These are phyloP conservation scores for Ornithoptera alexandrae DNA, from an alignment of 2,888 invertebrate genomes.

Conservation along the genomic window DNA sequence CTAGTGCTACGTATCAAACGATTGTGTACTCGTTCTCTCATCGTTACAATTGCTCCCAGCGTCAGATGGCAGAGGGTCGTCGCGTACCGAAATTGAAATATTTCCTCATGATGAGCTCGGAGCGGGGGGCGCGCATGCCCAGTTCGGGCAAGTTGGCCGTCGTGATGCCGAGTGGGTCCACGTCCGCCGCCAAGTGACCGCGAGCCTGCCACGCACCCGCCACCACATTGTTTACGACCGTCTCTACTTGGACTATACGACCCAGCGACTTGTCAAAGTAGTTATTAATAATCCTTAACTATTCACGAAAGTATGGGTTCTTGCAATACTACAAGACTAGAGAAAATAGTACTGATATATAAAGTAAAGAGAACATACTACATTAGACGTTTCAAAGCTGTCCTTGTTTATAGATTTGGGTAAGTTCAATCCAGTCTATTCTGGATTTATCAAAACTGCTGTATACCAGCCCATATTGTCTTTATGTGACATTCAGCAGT, in stretches of 20 bases:
- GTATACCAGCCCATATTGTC: neutral
- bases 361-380: too few relatives aligned
- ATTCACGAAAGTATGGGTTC: neutral
- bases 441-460: neutral
- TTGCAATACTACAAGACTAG: too few relatives aligned
- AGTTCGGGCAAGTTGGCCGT: slow-evolving; percentile 82
- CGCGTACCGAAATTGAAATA: slow-evolving; percentile 79
- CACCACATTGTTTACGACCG: slow-evolving; percentile 60
- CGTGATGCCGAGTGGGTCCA: slow-evolving; percentile 96
- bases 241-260: slow-evolving; percentile 45
- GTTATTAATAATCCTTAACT: neutral
- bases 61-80: slow-evolving; percentile 33
- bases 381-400: too few relatives aligned
- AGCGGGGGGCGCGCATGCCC: slow-evolving; percentile 74
- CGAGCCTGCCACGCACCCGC: slow-evolving; percentile 85
- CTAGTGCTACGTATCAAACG: slow-evolving; percentile 18
- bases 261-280: slow-evolving; percentile 32
- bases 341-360: too few relatives aligned
- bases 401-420: neutral
- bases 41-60: slow-evolving; percentile 12
- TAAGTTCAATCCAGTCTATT: neutral
- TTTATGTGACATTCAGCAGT: neutral
- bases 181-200: slow-evolving; percentile 94
- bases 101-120: slow-evolving; percentile 81
- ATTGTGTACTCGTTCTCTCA: slow-evolving; percentile 15